Evolutionary conservation across 2,888 invertebrate species (phyloP), one percentile per base, ranked within the genome.

Genomic region (Oxytorus armatus): DNA sequence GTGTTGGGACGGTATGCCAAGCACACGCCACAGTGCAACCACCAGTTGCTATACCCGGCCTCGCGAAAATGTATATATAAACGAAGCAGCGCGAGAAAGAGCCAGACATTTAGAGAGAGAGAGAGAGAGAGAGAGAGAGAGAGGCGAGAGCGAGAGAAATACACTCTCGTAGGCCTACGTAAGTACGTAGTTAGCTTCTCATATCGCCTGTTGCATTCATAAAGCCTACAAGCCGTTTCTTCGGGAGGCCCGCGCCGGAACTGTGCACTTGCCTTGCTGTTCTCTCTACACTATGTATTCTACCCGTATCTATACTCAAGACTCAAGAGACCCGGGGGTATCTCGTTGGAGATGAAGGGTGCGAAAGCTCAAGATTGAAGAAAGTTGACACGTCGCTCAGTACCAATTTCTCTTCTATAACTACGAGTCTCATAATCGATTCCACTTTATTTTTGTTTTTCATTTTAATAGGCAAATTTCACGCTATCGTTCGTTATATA

Each of bases 41-140:
- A 92, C 92, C 92, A 92, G 92, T 92, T 92, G 92, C 92, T 90
- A 66, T 66, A 88, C 85, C 86, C 82, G 77, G 76, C 73, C 81
- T 74, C 81, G 69, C 81, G 74, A 29, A 77, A 81, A 70, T 70
- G 69, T 77, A 51, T 73, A 76, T 57, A 77, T 61, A 70, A 55
- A 68, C 59, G 57, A 68, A 79, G 77, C 82, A 75, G 82, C 81
- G 78, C 63, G 76, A 70, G 79, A 81, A 78, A 75, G 79, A 78
- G 82, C 61, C 61, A 78, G 72, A 59, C 18, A 33, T 33, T 75
- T 79, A 82, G 75, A 61, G 72, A 61, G 81, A 76, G 69, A 51
- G 66, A 55, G 53, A 78, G 80, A 81, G 75, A 61, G 72, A 61
- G 81, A 76, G 69, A 51, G 61, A 57, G 55, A 53, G 39, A 61